These are phyloP conservation scores for Chelonoidis abingdonii DNA, from an alignment of 2,113 vertebrate species.

Conservation along the genomic window DNA sequence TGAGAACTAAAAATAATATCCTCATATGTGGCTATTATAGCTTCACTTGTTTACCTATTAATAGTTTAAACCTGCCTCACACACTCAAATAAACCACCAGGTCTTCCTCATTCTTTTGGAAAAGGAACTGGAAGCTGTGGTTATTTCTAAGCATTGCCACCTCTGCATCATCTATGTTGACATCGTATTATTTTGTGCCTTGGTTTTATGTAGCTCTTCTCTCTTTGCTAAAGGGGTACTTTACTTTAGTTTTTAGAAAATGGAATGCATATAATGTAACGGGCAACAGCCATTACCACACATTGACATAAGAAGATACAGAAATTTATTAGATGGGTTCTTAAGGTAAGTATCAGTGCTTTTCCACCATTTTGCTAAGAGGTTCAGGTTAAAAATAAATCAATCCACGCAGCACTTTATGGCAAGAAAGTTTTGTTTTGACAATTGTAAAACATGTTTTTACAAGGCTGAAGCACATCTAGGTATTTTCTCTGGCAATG, in stretches of 20 bases:
- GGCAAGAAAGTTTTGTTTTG: background rate
- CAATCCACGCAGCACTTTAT: background rate
- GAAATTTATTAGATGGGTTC: too few relatives aligned
- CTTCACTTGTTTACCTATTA: background rate
- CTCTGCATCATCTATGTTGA: background rate
- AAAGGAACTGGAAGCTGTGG: background rate
- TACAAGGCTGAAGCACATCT: background rate
- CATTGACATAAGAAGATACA: background rate
- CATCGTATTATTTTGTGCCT: rapidly evolving
- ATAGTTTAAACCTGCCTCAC: background rate
- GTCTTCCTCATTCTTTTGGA: rapidly evolving
- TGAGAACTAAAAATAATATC: background rate
- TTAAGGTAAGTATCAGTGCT: rapidly evolving
- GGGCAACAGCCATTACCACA: rapidly evolving
- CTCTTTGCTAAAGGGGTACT: rapidly evolving
- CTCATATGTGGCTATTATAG: background rate
- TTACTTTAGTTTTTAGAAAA: background rate
- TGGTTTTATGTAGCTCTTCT: background rate
- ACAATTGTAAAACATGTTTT: background rate
- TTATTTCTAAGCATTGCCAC: background rate
- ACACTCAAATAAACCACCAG: rapidly evolving
- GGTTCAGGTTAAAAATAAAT: background rate
- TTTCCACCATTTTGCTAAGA: background rate
- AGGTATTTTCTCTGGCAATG: background rate
- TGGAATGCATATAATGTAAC: rapidly evolving